phyloP scores from a whole-genome alignment of 2,888 invertebrate species.

The Caenorhabditis afra region DNA sequence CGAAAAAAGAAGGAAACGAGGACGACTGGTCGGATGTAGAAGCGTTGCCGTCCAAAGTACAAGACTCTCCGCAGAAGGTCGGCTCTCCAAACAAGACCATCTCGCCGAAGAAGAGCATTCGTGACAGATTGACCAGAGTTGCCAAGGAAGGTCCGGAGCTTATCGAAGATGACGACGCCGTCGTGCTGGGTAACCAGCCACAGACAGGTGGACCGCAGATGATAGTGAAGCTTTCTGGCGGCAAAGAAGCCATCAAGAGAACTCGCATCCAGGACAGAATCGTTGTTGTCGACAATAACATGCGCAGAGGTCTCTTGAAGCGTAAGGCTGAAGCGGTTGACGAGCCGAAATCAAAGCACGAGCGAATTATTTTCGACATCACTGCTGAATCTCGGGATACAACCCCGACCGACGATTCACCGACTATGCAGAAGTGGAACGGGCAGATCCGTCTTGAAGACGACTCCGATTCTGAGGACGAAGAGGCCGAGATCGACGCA shows the following conservation, averaged over 20 bases:
- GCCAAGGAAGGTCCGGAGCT: not conserved
- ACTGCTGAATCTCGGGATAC: conserved; percentile 13
- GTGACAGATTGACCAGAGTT: conserved; percentile 33
- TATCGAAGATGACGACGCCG: conserved; percentile 35
- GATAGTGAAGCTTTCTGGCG: conserved; percentile 55
- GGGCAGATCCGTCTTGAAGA: conserved; percentile 69
- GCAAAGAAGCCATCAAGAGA: conserved; percentile 54
- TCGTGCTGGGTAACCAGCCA: conserved; percentile 36
- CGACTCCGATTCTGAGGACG: conserved; percentile 63
- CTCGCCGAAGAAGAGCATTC: conserved; percentile 37
- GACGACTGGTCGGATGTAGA: conserved; percentile 59
- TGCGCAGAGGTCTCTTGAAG: conserved; percentile 45
- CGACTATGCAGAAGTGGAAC: conserved; percentile 66
- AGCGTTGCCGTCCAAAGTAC: conserved; percentile 43
- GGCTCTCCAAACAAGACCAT: conserved; percentile 25
- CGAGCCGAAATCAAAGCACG: conserved; percentile 51
- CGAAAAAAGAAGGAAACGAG: not conserved
- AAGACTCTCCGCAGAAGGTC: not conserved
- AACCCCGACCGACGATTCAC: conserved; percentile 38
- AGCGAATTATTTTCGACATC: conserved; percentile 53
- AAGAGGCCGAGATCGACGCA: conserved; percentile 76
- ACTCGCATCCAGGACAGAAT: conserved; percentile 47
- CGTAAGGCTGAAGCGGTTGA: conserved; percentile 16
- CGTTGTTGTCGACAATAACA: conserved; percentile 30
- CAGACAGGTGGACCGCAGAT: conserved; percentile 46